Evolutionary conservation across 2,797 vertebrate species (phyloP).

Genomic region (Mus spretus): DNA sequence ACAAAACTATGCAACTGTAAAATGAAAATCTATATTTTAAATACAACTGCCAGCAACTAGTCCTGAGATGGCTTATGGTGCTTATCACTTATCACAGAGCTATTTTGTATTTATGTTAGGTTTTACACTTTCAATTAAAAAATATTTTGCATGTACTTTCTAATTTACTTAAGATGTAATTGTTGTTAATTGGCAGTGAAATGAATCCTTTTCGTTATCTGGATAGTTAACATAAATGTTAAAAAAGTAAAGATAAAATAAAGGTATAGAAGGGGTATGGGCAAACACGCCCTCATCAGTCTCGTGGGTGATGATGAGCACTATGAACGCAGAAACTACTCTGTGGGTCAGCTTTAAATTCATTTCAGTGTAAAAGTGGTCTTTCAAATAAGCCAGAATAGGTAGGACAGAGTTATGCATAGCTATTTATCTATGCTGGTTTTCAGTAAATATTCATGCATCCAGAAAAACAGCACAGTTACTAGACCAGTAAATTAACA

Average conservation of each 20-base stretch:
- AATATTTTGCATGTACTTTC: slow-evolving; percentile 24
- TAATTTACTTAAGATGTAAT: slow-evolving; percentile 35
- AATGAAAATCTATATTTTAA: slow-evolving; percentile 28
- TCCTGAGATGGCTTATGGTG: slow-evolving; percentile 27
- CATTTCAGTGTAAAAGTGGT: slow-evolving; percentile 42
- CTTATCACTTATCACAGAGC: not conserved
- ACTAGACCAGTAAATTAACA: not conserved
- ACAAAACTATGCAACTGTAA: slow-evolving; percentile 4
- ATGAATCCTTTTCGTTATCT: slow-evolving; percentile 38
- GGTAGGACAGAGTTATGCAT: not conserved
- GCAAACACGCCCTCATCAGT: slow-evolving; percentile 55
- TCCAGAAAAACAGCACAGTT: not conserved
- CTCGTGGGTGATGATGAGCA: slow-evolving; percentile 79
- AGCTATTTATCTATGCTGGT: slow-evolving; percentile 51
- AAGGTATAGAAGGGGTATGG: slow-evolving; percentile 52
- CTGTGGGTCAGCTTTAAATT: slow-evolving; percentile 85
- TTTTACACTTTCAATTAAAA: not conserved
- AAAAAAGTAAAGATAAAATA: not conserved
- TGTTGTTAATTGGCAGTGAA: slow-evolving; percentile 11
- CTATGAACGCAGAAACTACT: slow-evolving; percentile 82
- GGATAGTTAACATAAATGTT: slow-evolving; percentile 13
- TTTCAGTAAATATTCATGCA: not conserved
- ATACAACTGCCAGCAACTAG: not conserved
- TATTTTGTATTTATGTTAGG: not conserved
- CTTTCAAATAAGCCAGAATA: slow-evolving; percentile 25